A percentile compares a stretch with the other conserved stretches of the same genome.
phyloP scores from a whole-genome alignment of 2,113 vertebrate genomes.

The Pteronura brasiliensis region DNA sequence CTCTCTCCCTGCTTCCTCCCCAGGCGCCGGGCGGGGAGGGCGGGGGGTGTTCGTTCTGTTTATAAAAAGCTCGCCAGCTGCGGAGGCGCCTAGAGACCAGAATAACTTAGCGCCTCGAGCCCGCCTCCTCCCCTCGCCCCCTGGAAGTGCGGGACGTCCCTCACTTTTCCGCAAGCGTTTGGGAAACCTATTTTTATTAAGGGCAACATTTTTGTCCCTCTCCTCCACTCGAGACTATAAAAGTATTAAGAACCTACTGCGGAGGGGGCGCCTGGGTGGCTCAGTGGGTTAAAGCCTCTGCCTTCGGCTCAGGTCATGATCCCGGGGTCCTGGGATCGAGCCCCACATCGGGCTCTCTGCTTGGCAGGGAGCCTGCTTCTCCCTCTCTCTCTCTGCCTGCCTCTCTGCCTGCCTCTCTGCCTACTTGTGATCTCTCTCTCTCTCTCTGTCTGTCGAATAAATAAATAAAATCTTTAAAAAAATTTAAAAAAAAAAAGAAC shows the following conservation, averaged over 20 bases:
- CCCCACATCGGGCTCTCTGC: too few relatives aligned
- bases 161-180: background rate
- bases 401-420: too few relatives aligned
- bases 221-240: background rate
- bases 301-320: too few relatives aligned
- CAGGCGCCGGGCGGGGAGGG: background rate
- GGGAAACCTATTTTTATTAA: background rate
- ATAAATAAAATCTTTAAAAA: too few relatives aligned
- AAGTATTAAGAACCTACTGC: background rate
- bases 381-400: too few relatives aligned
- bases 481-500: too few relatives aligned
- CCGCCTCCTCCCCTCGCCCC: background rate
- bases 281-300: too few relatives aligned
- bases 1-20: background rate
- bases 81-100: slow-evolving; percentile 30
- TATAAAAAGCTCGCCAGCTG: slow-evolving; percentile 49
- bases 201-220: background rate
- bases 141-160: background rate
- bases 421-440: too few relatives aligned
- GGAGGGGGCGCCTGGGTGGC: too few relatives aligned
- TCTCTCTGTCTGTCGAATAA: too few relatives aligned
- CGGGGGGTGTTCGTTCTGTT: background rate
- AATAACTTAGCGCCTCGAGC: slow-evolving; percentile 47
- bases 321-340: too few relatives aligned
- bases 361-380: too few relatives aligned